A percentile compares a stretch with the other conserved stretches of the same genome.
These are phyloP conservation scores for Morpho achilles DNA, from an alignment of 2,888 invertebrate species.

Conservation along the genomic window DNA sequence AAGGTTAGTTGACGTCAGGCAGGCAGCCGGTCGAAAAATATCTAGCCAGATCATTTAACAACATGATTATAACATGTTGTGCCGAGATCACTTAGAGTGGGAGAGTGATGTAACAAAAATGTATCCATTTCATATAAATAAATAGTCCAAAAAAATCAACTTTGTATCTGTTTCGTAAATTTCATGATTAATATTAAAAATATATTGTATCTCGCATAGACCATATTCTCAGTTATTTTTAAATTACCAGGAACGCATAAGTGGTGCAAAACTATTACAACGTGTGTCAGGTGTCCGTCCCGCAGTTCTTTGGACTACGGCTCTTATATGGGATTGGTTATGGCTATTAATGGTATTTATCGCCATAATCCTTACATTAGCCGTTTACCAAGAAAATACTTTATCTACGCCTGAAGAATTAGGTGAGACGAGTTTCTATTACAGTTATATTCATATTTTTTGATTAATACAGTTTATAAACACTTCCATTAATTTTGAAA, in stretches of 20 bases:
- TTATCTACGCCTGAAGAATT: conserved; percentile 74
- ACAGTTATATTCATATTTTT: not conserved
- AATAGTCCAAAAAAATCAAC: too few relatives aligned
- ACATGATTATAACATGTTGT: too few relatives aligned
- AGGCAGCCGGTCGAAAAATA: too few relatives aligned
- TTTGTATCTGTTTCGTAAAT: too few relatives aligned
- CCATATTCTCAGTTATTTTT: not conserved
- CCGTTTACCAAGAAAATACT: conserved; percentile 83
- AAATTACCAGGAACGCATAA: conserved; percentile 79
- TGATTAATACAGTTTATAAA: not conserved
- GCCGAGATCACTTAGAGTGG: too few relatives aligned
- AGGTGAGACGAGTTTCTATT: conserved; percentile 47
- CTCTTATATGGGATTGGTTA: conserved; percentile 83
- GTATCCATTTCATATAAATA: too few relatives aligned
- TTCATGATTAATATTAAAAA: too few relatives aligned
- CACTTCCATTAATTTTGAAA: too few relatives aligned
- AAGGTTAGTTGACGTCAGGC: too few relatives aligned
- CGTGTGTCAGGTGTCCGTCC: conserved; percentile 85
- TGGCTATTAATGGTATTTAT: conserved; percentile 81
- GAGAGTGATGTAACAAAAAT: too few relatives aligned
- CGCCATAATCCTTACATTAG: conserved; percentile 80
- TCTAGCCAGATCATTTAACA: too few relatives aligned
- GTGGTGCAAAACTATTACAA: conserved; percentile 84
- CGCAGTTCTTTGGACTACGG: conserved; percentile 83
- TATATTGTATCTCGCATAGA: too few relatives aligned